Base-by-base conservation (phyloP, 2,113 vertebrate genomes). In the Carollia perspicillata region DNA sequence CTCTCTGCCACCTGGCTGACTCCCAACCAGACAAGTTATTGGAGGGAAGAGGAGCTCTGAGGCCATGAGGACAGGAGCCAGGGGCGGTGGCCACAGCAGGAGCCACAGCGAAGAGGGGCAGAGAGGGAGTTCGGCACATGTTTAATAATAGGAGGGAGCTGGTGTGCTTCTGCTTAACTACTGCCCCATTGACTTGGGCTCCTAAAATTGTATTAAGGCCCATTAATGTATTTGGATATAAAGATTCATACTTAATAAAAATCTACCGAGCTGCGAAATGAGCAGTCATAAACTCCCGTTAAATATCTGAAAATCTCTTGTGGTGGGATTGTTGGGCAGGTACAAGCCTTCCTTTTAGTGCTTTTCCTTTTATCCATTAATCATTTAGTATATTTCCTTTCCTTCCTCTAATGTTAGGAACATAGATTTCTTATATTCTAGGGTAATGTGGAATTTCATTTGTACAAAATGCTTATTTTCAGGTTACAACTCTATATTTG, bases 221-320 rank as follows among this genome's bases (percentile, higher is more conserved):
- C 33, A 65, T 49, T 84, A 63, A 84, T 96, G 84, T 81, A 95
- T 86, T 97, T 95, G 74, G 66, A 65, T 60, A 86, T 92, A 80
- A 77, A 83, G 22, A 81, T 65, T 96, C 37, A 84, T 75, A 51
- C 80, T 93, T 95, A 51, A 71, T 78, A 92, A 80, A 78, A 95
- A 53, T 84, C 30, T 93, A 47, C 37, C 80, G 23, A 91, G 37
- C 55, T 66, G n/a, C 11, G 79, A 72, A 92, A 69, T 42, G 79
- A 74, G 14, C 58, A 60, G 55, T 79, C 13, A 40, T 53, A 49
- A 86, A 28, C 33, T 84, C 26, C 11, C 17, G 12, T 40, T 28
- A 65, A 80, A 17, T 74, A 89, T 42, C 26, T 35, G 33, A 58
- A 65, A 69, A 53, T 80, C 28, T 95, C 14, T 69, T 33, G 37